Conservation (phyloP, 2,797 vertebrate genomes). For the Carduelis carduelis region DNA sequence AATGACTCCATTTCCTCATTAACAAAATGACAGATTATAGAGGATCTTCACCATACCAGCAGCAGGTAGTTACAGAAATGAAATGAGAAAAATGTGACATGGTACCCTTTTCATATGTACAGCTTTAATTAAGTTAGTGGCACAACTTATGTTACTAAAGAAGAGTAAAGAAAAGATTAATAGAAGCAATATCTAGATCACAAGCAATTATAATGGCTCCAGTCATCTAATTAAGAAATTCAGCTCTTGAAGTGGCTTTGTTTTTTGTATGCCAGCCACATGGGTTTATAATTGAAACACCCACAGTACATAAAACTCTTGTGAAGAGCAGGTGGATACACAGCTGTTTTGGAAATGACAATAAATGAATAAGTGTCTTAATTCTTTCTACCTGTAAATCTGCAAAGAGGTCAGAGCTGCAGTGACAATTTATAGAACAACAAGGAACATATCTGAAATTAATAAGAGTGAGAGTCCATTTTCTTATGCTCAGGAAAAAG, state of each 20-base stretch:
- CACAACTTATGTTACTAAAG: background rate
- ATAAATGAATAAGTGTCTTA: constrained; percentile 7
- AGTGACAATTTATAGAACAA: background rate
- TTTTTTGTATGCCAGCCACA: background rate
- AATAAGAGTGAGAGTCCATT: background rate
- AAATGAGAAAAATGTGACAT: background rate
- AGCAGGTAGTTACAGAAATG: background rate
- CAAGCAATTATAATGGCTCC: background rate
- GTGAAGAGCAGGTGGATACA: background rate
- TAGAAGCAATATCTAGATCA: background rate
- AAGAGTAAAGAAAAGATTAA: background rate
- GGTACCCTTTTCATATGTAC: background rate
- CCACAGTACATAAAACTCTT: background rate
- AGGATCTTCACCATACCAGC: background rate
- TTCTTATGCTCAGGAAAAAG: constrained; percentile 1
- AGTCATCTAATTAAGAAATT: background rate
- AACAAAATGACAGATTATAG: background rate
- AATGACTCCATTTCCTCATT: background rate
- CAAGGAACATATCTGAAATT: background rate
- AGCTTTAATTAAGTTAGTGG: background rate
- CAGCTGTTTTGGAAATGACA: constrained; percentile 5
- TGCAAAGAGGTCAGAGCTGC: background rate
- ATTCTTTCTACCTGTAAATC: constrained; percentile 4
- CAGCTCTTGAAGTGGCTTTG: background rate
- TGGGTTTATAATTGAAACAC: constrained; percentile 13